Percentiles rank a stretch among this genome's conserved stretches.
phyloP scores from a whole-genome alignment of 1,140 invertebrate species.

The Ips nitidus region DNA sequence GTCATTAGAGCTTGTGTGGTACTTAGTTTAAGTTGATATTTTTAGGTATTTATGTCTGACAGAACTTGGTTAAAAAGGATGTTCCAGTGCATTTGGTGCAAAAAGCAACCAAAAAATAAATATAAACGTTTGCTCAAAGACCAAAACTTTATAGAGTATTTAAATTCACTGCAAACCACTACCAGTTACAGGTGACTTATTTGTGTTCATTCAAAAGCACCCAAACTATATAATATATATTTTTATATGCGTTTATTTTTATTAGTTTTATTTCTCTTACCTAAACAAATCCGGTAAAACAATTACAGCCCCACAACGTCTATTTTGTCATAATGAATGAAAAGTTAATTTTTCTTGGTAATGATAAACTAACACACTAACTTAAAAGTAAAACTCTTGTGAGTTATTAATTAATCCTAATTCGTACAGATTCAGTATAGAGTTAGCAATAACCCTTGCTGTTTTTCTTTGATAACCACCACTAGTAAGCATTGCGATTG shows the following conservation, averaged over 20 bases:
- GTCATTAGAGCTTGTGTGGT: too few relatives aligned
- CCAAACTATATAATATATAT: too few relatives aligned
- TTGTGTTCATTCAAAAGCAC: background rate
- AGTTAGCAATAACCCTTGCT: constrained; percentile 78
- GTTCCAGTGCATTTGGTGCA: constrained; percentile 45
- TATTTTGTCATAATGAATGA: too few relatives aligned
- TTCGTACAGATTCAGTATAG: constrained; percentile 71
- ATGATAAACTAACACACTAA: too few relatives aligned
- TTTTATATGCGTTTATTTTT: too few relatives aligned
- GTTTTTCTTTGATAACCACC: constrained; percentile 79
- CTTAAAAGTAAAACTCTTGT: constrained; percentile 37
- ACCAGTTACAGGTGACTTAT: constrained; percentile 10
- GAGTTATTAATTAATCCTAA: constrained; percentile 33
- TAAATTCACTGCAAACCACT: constrained; percentile 12
- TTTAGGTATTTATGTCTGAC: constrained; percentile 47
- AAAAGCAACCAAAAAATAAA: constrained; percentile 49
- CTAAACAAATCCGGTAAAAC: too few relatives aligned
- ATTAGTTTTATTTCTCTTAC: too few relatives aligned
- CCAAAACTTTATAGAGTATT: constrained; percentile 17
- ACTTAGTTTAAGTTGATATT: background rate
- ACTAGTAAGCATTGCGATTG: constrained; percentile 86
- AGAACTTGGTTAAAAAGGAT: constrained; percentile 47
- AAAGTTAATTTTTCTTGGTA: too few relatives aligned
- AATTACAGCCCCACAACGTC: too few relatives aligned
- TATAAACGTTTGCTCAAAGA: constrained; percentile 47